Evolutionary conservation across 1,140 invertebrate species (phyloP).

Genomic region (Drosophila arizonae): DNA sequence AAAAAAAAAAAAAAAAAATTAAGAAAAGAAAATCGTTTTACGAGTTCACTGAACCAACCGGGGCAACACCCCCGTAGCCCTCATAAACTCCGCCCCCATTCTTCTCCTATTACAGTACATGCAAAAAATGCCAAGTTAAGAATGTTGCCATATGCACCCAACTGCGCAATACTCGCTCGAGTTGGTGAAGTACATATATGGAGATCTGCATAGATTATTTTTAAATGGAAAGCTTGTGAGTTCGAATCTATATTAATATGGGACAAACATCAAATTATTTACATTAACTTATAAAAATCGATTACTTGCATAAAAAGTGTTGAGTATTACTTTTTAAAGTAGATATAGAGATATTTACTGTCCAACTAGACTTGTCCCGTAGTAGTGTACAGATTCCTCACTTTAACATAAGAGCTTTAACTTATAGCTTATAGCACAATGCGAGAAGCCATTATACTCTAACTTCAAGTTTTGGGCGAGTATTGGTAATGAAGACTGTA

Average conservation of each 20-base stretch:
- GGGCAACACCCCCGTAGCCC: neutral
- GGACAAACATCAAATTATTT: neutral
- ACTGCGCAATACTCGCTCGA: neutral
- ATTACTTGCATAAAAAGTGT: no score
- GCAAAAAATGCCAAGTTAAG: conserved; percentile 43
- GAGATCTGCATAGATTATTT: no score
- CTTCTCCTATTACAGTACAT: conserved; percentile 35
- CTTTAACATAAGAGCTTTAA: no score
- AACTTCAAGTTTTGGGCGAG: neutral
- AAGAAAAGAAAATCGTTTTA: conserved; percentile 42
- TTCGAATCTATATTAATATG: neutral
- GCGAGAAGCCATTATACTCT: neutral
- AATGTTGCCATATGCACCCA: neutral
- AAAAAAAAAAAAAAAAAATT: conserved; percentile 4
- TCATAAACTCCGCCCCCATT: neutral
- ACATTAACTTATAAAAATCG: no score
- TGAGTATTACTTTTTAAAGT: no score
- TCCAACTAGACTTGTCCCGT: no score
- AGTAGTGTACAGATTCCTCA: no score
- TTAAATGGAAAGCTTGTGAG: no score
- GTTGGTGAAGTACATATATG: no score
- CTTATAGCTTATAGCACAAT: no score
- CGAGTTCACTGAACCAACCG: conserved; percentile 62
- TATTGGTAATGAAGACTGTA: conserved; percentile 46
- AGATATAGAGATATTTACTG: no score